A percentile compares a stretch with the other conserved stretches of the same genome.
These are phyloP conservation scores for Tragelaphus buxtoni DNA, from an alignment of 2,113 vertebrate species.

Conservation along the genomic window DNA sequence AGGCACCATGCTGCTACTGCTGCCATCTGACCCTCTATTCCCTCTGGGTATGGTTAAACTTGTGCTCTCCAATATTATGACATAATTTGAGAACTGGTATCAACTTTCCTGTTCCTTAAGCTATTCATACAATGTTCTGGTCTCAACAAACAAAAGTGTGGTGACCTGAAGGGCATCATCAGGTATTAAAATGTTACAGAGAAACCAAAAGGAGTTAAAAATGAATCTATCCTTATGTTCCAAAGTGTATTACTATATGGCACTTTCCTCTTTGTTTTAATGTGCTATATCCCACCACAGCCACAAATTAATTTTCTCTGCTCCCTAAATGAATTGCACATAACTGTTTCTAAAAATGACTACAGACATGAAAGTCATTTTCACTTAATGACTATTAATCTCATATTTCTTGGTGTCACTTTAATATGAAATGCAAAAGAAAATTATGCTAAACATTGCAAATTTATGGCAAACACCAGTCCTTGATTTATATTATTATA, in stretches of 20 bases:
- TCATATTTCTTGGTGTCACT: conserved; percentile 74
- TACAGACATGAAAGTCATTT: conserved; percentile 74
- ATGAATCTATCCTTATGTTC: background rate
- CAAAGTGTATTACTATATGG: background rate
- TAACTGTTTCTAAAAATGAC: conserved; percentile 75
- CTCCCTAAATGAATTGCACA: conserved; percentile 71
- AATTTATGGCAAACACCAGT: conserved; percentile 72
- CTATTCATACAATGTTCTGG: background rate
- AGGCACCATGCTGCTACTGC: background rate
- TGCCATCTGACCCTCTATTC: background rate
- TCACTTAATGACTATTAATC: conserved; percentile 77
- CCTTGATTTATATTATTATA: conserved; percentile 75
- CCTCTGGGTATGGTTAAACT: background rate
- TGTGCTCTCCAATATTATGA: background rate
- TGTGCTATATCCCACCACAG: conserved; percentile 36
- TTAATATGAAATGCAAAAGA: conserved; percentile 63
- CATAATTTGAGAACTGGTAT: background rate
- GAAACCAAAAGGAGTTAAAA: conserved; percentile 8
- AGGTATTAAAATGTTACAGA: background rate
- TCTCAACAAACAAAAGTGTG: background rate
- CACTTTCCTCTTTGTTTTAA: conserved; percentile 31
- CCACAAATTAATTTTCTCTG: conserved; percentile 73
- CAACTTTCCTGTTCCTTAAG: background rate
- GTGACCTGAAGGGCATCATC: background rate
- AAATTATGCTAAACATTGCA: conserved; percentile 77